Percentiles rank a stretch among this genome's conserved stretches.
phyloP scores from a whole-genome alignment of 2,113 vertebrate genomes.

The Artemisiospiza belli region DNA sequence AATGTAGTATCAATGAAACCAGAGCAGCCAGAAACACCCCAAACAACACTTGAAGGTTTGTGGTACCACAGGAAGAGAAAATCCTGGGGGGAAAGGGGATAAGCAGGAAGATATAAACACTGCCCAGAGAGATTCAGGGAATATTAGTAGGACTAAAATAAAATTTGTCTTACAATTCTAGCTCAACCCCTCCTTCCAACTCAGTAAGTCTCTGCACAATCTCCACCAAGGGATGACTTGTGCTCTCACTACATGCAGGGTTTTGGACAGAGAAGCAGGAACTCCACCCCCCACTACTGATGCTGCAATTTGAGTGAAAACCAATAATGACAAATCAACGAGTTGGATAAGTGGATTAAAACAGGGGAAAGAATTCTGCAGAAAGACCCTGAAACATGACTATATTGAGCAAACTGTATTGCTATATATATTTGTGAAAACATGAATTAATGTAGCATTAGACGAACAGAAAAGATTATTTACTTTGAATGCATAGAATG shows the following conservation, averaged over 20 bases:
- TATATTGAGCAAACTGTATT: background rate
- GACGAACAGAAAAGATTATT: background rate
- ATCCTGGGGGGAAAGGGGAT: background rate
- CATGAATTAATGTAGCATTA: background rate
- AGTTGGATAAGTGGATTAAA: background rate
- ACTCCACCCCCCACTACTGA: background rate
- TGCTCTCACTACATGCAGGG: background rate
- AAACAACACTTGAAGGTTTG: background rate
- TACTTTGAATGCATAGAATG: background rate
- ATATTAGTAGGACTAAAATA: background rate
- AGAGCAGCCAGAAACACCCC: background rate
- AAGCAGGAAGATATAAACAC: background rate
- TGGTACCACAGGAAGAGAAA: background rate
- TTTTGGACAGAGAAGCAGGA: background rate
- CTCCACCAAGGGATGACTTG: background rate
- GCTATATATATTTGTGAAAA: background rate
- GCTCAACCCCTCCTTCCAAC: background rate
- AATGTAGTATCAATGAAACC: background rate
- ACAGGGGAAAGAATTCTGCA: background rate
- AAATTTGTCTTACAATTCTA: background rate
- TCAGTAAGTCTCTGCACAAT: background rate
- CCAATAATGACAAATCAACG: background rate
- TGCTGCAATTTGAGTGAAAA: background rate
- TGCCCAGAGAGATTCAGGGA: background rate
- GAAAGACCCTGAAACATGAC: background rate